Percentiles rank a stretch among this genome's conserved stretches.
phyloP scores from a whole-genome alignment of 2,888 invertebrate genomes.

The Branchellion lobata region DNA sequence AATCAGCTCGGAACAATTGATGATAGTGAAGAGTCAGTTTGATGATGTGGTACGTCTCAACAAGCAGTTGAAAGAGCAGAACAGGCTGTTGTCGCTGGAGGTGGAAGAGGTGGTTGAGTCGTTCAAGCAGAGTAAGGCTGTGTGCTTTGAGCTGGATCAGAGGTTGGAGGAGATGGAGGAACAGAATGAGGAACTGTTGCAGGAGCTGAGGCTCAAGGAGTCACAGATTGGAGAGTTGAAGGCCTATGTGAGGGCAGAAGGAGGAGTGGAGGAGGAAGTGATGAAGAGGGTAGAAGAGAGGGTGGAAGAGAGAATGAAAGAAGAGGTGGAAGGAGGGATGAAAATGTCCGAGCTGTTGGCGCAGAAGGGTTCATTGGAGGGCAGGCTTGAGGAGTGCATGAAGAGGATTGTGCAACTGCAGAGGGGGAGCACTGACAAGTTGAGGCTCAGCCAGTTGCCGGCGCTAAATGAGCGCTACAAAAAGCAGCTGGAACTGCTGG shows the following conservation, averaged over 20 bases:
- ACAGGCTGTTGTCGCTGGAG: background rate
- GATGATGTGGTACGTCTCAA: background rate
- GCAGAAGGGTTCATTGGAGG: background rate
- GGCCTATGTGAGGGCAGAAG: background rate
- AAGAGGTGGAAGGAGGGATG: background rate
- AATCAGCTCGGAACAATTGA: too few species aligned
- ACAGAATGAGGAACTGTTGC: background rate
- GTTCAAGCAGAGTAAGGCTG: too few species aligned
- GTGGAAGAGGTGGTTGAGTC: background rate
- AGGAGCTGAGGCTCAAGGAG: background rate
- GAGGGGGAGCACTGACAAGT: background rate
- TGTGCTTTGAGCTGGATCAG: too few species aligned
- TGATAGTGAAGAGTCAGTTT: too few species aligned
- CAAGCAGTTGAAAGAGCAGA: background rate
- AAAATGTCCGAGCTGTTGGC: background rate
- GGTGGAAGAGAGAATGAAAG: too few species aligned
- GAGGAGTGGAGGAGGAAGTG: background rate
- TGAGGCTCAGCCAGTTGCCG: background rate
- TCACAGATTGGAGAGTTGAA: background rate
- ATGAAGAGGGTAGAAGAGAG: background rate
- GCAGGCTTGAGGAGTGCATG: background rate
- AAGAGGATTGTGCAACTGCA: background rate
- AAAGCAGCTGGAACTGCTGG: constrained; percentile 19
- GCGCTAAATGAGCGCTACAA: background rate
- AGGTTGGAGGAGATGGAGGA: constrained; percentile 5